Conservation (phyloP, 2,113 vertebrate genomes). For the Engystomops pustulosus region DNA sequence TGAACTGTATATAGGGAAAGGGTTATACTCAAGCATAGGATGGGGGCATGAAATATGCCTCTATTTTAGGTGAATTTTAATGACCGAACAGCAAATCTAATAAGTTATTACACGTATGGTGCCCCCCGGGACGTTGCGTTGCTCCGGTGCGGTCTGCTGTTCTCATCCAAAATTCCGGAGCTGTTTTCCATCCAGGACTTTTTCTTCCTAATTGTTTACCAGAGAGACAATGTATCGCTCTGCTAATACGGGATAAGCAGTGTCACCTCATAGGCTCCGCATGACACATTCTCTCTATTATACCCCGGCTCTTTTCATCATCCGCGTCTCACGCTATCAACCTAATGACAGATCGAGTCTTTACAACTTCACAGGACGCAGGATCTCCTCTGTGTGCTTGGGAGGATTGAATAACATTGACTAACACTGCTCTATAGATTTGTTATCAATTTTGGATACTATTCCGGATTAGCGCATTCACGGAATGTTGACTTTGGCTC, state of each 20-base stretch:
- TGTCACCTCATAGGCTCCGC: background rate
- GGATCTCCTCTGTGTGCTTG: background rate
- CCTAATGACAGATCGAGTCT: background rate
- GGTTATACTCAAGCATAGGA: too few species aligned
- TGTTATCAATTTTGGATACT: too few species aligned
- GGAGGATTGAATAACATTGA: background rate
- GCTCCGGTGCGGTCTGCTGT: background rate
- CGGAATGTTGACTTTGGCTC: too few species aligned
- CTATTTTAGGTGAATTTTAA: too few species aligned
- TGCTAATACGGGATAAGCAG: background rate
- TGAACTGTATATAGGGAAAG: too few species aligned
- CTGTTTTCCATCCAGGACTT: background rate
- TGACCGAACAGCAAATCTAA: too few species aligned
- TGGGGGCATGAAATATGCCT: too few species aligned
- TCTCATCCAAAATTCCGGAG: background rate
- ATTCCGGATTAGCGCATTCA: too few species aligned
- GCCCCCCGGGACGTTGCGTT: too few species aligned
- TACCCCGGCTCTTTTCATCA: background rate
- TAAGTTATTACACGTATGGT: too few species aligned
- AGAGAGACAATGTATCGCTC: background rate
- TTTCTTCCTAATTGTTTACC: too few species aligned
- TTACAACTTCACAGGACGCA: background rate
- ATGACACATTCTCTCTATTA: background rate
- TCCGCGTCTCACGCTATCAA: background rate
- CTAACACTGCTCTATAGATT: background rate